Evolutionary conservation across 2,113 vertebrate genomes (phyloP).

Genomic region (Sakesphorus luctuosus): DNA sequence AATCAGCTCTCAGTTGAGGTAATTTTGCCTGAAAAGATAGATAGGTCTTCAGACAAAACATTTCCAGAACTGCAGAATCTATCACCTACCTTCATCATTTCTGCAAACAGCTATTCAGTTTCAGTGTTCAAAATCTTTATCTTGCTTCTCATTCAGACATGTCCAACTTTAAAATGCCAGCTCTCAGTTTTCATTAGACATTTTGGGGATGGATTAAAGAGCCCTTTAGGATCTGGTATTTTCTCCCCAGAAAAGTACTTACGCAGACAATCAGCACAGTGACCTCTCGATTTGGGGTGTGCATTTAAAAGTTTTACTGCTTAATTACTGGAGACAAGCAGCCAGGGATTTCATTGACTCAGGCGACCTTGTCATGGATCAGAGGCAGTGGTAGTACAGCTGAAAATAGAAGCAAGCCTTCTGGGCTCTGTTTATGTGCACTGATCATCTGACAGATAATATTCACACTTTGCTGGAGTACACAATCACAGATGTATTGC

Average conservation of each 20-base stretch:
- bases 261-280: not conserved
- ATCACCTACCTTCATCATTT: not conserved
- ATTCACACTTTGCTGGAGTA: not conserved
- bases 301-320: not conserved
- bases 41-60: not conserved
- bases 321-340: slow-evolving; percentile 38
- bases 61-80: not conserved
- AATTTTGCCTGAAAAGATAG: not conserved
- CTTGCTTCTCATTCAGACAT: not conserved
- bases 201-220: not conserved
- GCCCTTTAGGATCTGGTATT: not conserved
- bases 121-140: not conserved
- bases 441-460: slow-evolving; percentile 2
- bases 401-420: slow-evolving; percentile 47
- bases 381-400: not conserved
- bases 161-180: not conserved
- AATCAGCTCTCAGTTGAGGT: not conserved
- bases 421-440: not conserved
- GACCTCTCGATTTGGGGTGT: not conserved
- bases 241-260: not conserved
- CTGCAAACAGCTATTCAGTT: not conserved
- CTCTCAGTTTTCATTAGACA: not conserved
- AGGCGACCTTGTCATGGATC: slow-evolving; percentile 7
- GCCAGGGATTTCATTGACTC: slow-evolving; percentile 9
- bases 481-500: not conserved